Conservation (phyloP, 2,113 vertebrate species). For the Myrmophylax atrothorax region DNA sequence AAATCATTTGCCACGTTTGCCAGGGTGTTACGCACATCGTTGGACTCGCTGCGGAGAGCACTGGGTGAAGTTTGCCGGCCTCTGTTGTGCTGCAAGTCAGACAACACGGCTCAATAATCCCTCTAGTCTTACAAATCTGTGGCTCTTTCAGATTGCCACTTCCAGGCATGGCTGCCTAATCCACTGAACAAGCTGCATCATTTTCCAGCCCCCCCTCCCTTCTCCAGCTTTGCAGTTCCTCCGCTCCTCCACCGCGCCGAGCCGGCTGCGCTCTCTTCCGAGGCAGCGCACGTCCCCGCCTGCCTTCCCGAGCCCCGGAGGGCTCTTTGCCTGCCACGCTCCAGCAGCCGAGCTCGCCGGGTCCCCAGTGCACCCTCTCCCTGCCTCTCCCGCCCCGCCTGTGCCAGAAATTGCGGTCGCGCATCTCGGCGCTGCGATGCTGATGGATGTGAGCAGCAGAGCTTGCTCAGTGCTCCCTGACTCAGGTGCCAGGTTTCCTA, state of each 20-base stretch:
- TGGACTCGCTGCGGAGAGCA: not conserved
- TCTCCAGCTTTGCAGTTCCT: constrained; percentile 8
- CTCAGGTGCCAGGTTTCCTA: not conserved
- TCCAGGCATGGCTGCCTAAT: constrained; percentile 35
- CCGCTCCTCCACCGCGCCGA: not conserved
- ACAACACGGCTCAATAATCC: not conserved
- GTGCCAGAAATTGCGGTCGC: not conserved
- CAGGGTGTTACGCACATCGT: not conserved
- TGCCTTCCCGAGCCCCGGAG: constrained; percentile 15
- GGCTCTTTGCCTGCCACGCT: constrained; percentile 28
- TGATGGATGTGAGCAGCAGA: not conserved
- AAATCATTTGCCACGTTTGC: not conserved
- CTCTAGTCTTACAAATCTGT: not conserved
- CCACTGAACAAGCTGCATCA: constrained; percentile 24
- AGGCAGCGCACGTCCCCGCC: constrained; percentile 31
- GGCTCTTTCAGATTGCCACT: not conserved
- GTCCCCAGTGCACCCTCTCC: not conserved
- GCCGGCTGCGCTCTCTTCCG: constrained; percentile 11
- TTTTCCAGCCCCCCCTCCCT: not conserved
- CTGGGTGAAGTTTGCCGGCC: not conserved
- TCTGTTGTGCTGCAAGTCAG: not conserved
- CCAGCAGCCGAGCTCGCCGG: not conserved
- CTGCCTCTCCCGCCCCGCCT: not conserved
- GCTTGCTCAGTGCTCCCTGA: not conserved
- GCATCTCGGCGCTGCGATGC: not conserved